Conservation (phyloP, 2,113 vertebrate species). For the Arvicanthis niloticus region DNA sequence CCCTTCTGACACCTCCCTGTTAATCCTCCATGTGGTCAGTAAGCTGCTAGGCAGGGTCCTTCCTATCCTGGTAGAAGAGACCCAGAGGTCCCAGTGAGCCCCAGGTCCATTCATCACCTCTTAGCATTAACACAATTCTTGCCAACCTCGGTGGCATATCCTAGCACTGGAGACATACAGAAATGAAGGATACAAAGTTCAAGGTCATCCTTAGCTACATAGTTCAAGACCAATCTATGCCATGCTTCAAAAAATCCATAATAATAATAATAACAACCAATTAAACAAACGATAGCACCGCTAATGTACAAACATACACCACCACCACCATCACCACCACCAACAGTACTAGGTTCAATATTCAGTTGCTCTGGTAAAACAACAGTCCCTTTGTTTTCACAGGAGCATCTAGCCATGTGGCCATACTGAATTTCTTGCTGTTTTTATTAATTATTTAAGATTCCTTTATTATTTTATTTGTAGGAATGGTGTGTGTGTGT, state of each 20-base stretch:
- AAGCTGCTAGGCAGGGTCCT: neutral
- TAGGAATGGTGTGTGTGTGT: neutral
- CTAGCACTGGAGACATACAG: neutral
- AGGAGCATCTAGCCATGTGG: neutral
- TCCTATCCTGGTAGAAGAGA: neutral
- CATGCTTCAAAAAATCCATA: neutral
- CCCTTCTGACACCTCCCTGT: neutral
- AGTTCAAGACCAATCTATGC: neutral
- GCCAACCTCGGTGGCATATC: neutral
- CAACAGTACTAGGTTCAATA: neutral
- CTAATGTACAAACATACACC: neutral
- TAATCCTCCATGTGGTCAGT: neutral
- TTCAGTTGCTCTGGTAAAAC: neutral
- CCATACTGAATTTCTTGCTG: neutral
- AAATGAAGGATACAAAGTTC: neutral
- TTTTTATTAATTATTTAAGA: neutral
- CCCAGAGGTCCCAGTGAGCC: neutral
- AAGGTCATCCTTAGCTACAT: neutral
- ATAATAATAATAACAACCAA: too few species aligned
- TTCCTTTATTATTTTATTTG: neutral
- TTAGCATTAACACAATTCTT: neutral
- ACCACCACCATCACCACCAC: neutral
- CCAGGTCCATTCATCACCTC: neutral
- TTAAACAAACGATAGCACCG: neutral
- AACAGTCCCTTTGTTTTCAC: neutral